A percentile compares a stretch with the other conserved stretches of the same genome.
phyloP scores from a whole-genome alignment of 2,113 vertebrate species.

The Toxostoma redivivum region DNA sequence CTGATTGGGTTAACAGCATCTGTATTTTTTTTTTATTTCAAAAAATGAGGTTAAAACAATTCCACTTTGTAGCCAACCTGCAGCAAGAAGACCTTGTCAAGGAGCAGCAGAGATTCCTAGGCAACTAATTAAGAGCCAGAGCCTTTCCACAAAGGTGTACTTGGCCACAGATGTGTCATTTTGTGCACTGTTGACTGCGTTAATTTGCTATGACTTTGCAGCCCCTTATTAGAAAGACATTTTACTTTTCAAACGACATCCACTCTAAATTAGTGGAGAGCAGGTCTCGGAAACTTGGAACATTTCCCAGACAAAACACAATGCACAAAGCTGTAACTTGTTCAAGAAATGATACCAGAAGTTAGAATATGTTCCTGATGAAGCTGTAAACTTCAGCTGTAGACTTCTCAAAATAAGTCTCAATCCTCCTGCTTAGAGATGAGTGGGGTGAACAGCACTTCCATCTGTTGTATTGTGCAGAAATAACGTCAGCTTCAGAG shows the following conservation, averaged over 20 bases:
- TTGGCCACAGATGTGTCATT: neutral
- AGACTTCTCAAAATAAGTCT: neutral
- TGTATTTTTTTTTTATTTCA: neutral
- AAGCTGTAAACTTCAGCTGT: constrained; percentile 3
- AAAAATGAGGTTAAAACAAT: neutral
- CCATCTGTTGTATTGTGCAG: neutral
- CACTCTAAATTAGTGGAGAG: neutral
- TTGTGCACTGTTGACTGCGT: neutral
- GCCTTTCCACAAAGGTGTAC: neutral
- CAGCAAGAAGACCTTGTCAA: neutral
- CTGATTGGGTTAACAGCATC: neutral
- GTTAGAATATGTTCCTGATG: neutral
- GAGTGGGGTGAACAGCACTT: neutral
- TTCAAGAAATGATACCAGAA: neutral
- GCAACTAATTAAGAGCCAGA: neutral
- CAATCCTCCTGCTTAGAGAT: neutral
- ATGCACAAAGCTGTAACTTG: neutral
- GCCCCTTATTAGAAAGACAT: neutral
- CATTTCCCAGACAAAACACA: neutral
- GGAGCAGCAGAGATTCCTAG: neutral
- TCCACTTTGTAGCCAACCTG: neutral
- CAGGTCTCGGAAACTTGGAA: neutral
- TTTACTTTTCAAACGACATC: neutral
- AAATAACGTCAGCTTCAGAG: neutral
- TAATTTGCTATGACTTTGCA: neutral